Evolutionary conservation across 2,797 vertebrate genomes (phyloP).

Genomic region (Pristis pectinata): DNA sequence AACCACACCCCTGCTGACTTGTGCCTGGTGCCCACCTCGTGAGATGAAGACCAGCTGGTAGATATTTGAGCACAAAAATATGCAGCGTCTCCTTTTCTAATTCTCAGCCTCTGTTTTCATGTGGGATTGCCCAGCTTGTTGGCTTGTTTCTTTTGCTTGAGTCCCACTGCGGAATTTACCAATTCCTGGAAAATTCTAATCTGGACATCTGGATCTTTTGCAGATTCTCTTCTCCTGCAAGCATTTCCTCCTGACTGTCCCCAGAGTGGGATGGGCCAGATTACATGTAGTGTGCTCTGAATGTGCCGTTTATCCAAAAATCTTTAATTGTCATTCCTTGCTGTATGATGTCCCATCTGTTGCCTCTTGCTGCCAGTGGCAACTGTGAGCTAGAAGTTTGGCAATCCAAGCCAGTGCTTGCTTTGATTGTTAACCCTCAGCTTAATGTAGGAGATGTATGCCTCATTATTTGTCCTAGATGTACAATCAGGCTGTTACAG

Average conservation of each 20-base stretch:
- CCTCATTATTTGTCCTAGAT: slow-evolving; percentile 19
- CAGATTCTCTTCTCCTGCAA: neutral
- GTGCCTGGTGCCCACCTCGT: too few relatives aligned
- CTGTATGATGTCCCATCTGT: neutral
- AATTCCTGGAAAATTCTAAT: neutral
- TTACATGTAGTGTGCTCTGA: neutral
- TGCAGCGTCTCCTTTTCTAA: neutral
- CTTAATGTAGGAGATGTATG: neutral
- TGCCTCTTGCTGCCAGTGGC: neutral
- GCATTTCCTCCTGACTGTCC: neutral
- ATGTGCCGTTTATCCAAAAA: neutral
- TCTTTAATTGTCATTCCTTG: neutral
- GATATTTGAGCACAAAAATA: too few relatives aligned
- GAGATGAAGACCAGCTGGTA: too few relatives aligned
- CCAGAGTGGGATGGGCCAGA: neutral
- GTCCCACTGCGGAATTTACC: neutral
- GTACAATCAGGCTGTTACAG: neutral
- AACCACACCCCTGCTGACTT: too few relatives aligned
- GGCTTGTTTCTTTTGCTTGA: neutral
- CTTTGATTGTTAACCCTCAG: neutral
- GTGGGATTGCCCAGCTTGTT: neutral
- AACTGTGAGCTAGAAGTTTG: neutral
- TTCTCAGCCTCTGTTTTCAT: neutral
- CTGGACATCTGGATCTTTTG: slow-evolving; percentile 20
- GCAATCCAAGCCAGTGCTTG: neutral